Evolutionary conservation across 2,113 vertebrate genomes (phyloP), one percentile per base, ranked within the genome.

Genomic region (Corydoras sp.): DNA sequence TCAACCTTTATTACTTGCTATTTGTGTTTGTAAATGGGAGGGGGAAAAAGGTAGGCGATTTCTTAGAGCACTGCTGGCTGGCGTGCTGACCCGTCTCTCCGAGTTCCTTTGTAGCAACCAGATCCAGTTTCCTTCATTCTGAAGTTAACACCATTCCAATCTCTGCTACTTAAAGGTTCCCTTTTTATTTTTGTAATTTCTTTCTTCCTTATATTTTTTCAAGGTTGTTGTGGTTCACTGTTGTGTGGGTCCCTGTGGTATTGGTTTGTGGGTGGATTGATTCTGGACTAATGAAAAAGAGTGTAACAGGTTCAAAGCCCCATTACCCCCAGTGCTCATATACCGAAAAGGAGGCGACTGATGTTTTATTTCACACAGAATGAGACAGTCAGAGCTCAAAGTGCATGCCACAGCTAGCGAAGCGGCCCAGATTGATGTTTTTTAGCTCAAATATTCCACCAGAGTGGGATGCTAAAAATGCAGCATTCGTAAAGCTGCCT

Each of bases 321-420:
- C 58, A 67, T 69, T 66, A 53, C 10, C 29, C 60, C 58, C 31
- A 10, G 61, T 69, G 54, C 55, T 71, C 74, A 62, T 67, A 59
- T 74, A 78, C 78, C 51, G 62, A 76, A 43, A 82, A 81, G 81
- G 66, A 35, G 60, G 70, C 14, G 72, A 83, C 75, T 77, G 78
- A 82, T 80, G 81, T 82, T 86, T 87, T 68, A 79, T 79, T 85
- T 81, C 78, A 65, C 32, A 61, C 60, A 79, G 72, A 70, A 51
- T 72, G 49, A 62, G 62, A 65, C 32, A 9, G 24, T 4, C 48
- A 29, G 71, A 50, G 60, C 60, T 69, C 68, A 74, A 66, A 76
- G 62, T 66, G 61, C 43, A 72, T 70, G 71, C 55, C 65, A 60
- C 51, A 72, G 56, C 53, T 65, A 53, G 35, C 30, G 15, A 50